These are phyloP conservation scores for Drosophila mayri DNA, from an alignment of 1,140 invertebrate genomes.

Conservation along the genomic window DNA sequence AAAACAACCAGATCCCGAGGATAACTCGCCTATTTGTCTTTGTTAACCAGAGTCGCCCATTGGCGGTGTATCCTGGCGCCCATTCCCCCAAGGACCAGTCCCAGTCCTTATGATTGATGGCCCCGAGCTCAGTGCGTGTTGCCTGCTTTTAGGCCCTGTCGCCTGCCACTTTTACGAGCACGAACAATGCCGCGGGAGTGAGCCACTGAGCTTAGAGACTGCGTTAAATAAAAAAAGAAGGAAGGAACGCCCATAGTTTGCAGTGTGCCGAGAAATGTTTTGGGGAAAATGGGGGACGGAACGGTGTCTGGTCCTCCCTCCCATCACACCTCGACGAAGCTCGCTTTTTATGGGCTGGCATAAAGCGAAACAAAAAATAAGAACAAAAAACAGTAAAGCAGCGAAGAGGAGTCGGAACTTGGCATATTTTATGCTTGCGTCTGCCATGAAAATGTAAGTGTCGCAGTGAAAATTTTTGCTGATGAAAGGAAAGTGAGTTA, in stretches of 20 bases:
- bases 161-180: conserved; percentile 61
- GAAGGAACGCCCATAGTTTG: conserved; percentile 53
- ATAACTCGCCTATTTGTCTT: conserved; percentile 70
- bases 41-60: conserved; percentile 55
- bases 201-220: conserved; percentile 59
- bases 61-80: conserved; percentile 3
- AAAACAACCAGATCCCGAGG: conserved; percentile 46
- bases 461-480: conserved; percentile 77
- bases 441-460: conserved; percentile 78
- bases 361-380: conserved; percentile 37
- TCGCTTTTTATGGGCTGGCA: conserved; percentile 58
- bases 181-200: conserved; percentile 39
- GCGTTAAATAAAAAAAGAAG: conserved; percentile 59
- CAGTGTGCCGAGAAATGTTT: conserved; percentile 14
- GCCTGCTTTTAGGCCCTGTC: conserved; percentile 63
- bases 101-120: conserved; percentile 69
- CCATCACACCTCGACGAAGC: conserved; percentile 9
- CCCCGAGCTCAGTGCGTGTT: conserved; percentile 42
- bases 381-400: not conserved
- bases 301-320: not conserved
- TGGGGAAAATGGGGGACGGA: not conserved
- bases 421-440: conserved; percentile 73
- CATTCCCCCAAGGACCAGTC: conserved; percentile 1
- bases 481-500: conserved; percentile 79
- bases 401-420: conserved; percentile 47